Percentiles rank a stretch among this genome's conserved stretches.
phyloP scores from a whole-genome alignment of 1,140 invertebrate genomes.

The Andrena cerasifolii region DNA sequence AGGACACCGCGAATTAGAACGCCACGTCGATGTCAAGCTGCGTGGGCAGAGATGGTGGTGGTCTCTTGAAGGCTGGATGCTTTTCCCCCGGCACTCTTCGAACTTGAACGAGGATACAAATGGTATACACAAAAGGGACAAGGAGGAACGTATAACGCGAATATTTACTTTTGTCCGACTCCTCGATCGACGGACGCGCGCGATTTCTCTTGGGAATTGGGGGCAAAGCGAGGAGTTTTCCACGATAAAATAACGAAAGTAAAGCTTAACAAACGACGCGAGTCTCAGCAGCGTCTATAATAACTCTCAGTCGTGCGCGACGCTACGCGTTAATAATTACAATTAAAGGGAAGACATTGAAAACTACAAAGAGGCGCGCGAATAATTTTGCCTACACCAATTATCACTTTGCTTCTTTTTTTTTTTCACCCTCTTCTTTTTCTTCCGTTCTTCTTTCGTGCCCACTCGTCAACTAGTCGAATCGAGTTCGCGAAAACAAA shows the following conservation, averaged over 20 bases:
- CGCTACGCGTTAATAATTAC: constrained; percentile 36
- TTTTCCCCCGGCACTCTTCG: constrained; percentile 54
- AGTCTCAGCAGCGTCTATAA: constrained; percentile 67
- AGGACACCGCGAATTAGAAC: too few species aligned
- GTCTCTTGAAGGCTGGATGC: too few species aligned
- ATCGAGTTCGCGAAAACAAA: constrained; percentile 55
- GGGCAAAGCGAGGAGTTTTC: constrained; percentile 58
- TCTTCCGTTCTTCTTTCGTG: too few species aligned
- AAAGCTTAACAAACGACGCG: constrained; percentile 77
- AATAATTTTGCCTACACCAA: neutral
- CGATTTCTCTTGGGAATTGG: constrained; percentile 31
- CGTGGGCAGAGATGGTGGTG: neutral
- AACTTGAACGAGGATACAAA: constrained; percentile 53
- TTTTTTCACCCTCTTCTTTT: too few species aligned
- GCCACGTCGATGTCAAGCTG: constrained; percentile 16
- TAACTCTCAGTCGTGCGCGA: constrained; percentile 65
- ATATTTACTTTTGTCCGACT: constrained; percentile 25
- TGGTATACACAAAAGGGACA: constrained; percentile 52
- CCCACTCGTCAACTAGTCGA: too few species aligned
- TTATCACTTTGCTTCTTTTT: neutral
- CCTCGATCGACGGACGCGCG: constrained; percentile 45
- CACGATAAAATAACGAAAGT: constrained; percentile 50
- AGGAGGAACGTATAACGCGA: constrained; percentile 63
- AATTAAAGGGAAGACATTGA: constrained; percentile 52
- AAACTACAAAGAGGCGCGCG: constrained; percentile 32